Evolutionary conservation across 2,888 invertebrate genomes (phyloP), one percentile per base, ranked within the genome.

Genomic region (Pantelozetes paolii): DNA sequence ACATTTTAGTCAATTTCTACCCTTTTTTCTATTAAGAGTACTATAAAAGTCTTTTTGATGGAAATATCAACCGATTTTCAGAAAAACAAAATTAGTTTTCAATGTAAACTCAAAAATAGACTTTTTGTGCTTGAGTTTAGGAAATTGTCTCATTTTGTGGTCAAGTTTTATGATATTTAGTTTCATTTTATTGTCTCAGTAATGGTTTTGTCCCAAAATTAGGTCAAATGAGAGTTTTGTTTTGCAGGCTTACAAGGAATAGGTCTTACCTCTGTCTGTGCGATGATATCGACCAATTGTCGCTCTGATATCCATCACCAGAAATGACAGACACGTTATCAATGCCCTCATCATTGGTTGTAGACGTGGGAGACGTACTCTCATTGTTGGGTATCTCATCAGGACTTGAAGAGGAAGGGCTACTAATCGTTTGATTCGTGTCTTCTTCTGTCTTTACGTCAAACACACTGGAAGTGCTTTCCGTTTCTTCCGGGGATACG

Each of bases 281-380:
- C 9, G 69, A 69, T 0, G 69, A 69, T 15, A 45, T 45, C 45
- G 69, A 69, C 69, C 69, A 69, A 3, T 69, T 69, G 28, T 69
- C 69, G 18, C 45, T 45, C 23, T 69, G 69, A 69, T 69, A 69
- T 42, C 69, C 69, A 69, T 69, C 69, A 18, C 45, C 45, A 20
- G 69, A 69, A 23, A 45, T 45, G 23, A 69, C 45, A 11, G 69
- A 69, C 45, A 45, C 18, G 45, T 69, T 69, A 26, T 69, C 69
- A 45, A 69, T 69, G 40, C 42, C 45, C 26, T 69, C 69, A 15
- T 69, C 69, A 20, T 69, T 69, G 40, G 45, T 40, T 1, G 62
- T 62, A 1, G 64, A 18, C 0, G 26, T 69, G 15, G 69, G 42
- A 40, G 26, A 13, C 45, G 45, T 45, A 18, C 15, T 28, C n/a